Evolutionary conservation across 2,888 invertebrate genomes (phyloP), one percentile per base, ranked within the genome.

Genomic region (Archips xylosteana): DNA sequence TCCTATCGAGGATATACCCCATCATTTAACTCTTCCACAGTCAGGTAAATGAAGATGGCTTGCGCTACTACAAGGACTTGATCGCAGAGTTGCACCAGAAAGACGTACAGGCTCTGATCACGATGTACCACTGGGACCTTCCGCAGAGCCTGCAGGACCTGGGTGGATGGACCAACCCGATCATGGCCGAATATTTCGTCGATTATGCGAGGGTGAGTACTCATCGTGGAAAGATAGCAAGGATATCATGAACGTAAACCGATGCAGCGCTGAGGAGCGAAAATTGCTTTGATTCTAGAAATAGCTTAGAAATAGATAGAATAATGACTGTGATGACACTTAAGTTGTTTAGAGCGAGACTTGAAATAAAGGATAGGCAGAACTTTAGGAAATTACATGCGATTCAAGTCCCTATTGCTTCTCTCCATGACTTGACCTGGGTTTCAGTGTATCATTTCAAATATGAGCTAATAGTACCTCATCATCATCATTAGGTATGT

Each of bases 121-220:
- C 96, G 0, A 90, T 96, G 85, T 96, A 96, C 89, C 96, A 96
- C 81, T 96, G 96, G 96, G 96, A 96, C 82, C 89, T 96, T 70
- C 96, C 96, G 0, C 95, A 96, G 80, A 71, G 80, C 3, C 83
- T 96, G 10, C 95, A 96, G 88, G 95, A 95, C 64, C 84, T 96
- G 5, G 96, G 96, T 0, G 96, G 96, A 0, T 96, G 96, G 96
- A 92, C 95, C 34, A 96, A 96, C 82, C 95, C 95, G 0, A 76
- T 94, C 10, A 93, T 96, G 65, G 95, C 94, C 0, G 95, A 95
- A 51, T 96, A 95, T 84, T 97, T 96, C 81, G 92, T 89, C 13
- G 95, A 95, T 77, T 96, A 96, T 74, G 96, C 96, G 0, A 89
- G 90, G 79, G 88, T 96, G 47, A 61, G 78, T 13, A n/a, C n/a